Evolutionary conservation across 2,797 vertebrate species (phyloP).

Genomic region (Brachymystax lenok): DNA sequence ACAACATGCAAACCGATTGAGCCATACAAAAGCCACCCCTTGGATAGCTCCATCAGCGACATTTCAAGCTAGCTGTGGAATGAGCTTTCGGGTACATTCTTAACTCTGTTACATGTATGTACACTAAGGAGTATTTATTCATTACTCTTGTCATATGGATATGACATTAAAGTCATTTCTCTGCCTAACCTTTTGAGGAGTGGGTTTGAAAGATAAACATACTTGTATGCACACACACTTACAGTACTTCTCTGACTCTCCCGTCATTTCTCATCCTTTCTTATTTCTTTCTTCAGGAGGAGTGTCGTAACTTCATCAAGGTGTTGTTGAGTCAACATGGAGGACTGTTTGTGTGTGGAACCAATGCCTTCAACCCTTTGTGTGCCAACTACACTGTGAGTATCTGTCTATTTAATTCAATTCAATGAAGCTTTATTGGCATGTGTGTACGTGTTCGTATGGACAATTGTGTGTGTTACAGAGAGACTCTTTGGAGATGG

Average conservation of each 20-base stretch:
- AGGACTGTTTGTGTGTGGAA: conserved; percentile 92
- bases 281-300: conserved; percentile 77
- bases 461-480: conserved; percentile 52
- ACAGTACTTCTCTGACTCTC: not conserved
- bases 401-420: conserved; percentile 35
- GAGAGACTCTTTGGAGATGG: conserved; percentile 89
- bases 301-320: conserved; percentile 96
- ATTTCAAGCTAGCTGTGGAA: too few relatives aligned
- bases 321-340: conserved; percentile 87
- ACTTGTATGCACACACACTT: too few relatives aligned
- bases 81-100: too few relatives aligned
- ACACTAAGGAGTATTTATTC: not conserved
- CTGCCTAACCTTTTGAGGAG: not conserved
- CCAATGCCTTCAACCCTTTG: conserved; percentile 95
- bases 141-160: not conserved
- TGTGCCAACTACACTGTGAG: conserved; percentile 97
- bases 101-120: too few relatives aligned
- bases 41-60: too few relatives aligned
- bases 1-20: too few relatives aligned
- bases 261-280: not conserved
- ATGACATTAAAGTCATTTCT: too few relatives aligned
- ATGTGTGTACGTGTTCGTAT: conserved; percentile 4
- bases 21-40: too few relatives aligned
- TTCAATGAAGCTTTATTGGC: too few relatives aligned
- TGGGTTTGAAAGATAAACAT: not conserved